Conservation (phyloP, 2,888 invertebrate species). For the Athetis lepigone region DNA sequence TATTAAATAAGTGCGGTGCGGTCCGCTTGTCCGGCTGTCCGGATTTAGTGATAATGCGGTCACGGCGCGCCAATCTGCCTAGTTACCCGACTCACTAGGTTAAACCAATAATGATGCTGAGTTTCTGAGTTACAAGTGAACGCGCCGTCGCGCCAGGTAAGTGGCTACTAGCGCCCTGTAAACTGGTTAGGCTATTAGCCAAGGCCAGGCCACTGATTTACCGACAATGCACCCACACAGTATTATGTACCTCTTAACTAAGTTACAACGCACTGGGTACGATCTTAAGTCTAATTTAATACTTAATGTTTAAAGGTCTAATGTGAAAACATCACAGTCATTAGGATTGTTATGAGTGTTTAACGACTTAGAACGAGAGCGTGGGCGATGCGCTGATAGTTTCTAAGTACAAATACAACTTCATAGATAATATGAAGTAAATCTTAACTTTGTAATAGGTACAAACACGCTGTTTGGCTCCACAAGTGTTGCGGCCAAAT, state of each 20-base stretch:
- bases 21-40: conserved; percentile 15
- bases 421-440: background rate
- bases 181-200: conserved; percentile 41
- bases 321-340: background rate
- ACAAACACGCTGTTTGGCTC: background rate
- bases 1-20: conserved; percentile 20
- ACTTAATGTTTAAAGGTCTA: background rate
- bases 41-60: conserved; percentile 11
- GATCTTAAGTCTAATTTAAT: background rate
- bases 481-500: background rate
- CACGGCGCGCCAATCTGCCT: conserved; percentile 23
- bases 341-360: background rate
- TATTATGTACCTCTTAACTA: background rate
- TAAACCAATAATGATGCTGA: conserved; percentile 32
- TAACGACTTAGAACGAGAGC: background rate
- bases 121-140: conserved; percentile 20
- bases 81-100: conserved; percentile 11
- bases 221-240: conserved; percentile 6
- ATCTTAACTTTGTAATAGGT: background rate
- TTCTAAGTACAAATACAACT: background rate
- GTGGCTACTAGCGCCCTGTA: conserved; percentile 40
- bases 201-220: conserved; percentile 23
- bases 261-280: background rate
- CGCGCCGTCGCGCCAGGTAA: conserved; percentile 23
- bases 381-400: background rate